Conservation (phyloP, 2,113 vertebrate species). For the Grammomys surdaster region DNA sequence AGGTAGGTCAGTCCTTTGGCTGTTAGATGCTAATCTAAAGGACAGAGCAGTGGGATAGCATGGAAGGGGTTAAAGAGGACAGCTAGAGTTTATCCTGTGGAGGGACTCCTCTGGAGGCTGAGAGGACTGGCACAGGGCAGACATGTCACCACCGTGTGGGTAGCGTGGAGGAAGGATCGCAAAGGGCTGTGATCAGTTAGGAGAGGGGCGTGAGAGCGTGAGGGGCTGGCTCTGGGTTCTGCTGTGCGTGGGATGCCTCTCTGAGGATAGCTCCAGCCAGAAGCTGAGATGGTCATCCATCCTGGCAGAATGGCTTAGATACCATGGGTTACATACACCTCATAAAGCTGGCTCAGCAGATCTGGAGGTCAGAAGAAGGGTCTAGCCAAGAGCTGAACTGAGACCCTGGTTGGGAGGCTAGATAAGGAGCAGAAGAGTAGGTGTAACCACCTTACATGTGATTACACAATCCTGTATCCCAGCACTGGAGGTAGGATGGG, state of each 20-base stretch:
- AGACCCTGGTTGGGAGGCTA: neutral
- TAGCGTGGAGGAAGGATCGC: neutral
- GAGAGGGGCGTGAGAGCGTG: neutral
- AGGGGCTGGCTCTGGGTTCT: neutral
- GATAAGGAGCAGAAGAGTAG: neutral
- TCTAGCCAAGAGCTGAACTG: neutral
- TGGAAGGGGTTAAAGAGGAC: neutral
- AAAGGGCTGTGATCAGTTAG: neutral
- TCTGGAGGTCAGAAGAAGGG: neutral
- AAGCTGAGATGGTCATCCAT: neutral
- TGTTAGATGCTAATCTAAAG: neutral
- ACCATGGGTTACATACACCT: neutral
- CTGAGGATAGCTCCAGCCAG: neutral
- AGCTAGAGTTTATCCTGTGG: neutral
- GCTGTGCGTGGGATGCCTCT: neutral
- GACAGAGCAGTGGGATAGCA: neutral
- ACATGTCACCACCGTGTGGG: rapidly evolving
- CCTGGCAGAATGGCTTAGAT: neutral
- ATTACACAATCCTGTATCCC: neutral
- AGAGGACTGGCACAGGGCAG: neutral
- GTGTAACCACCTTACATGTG: neutral
- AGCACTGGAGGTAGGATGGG: neutral
- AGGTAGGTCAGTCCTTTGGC: neutral
- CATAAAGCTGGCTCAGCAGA: neutral
- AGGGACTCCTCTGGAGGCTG: neutral